A percentile compares a stretch with the other conserved stretches of the same genome.
Evolutionary conservation across 1,140 invertebrate species (phyloP).

Genomic region (Bombus consobrinus): DNA sequence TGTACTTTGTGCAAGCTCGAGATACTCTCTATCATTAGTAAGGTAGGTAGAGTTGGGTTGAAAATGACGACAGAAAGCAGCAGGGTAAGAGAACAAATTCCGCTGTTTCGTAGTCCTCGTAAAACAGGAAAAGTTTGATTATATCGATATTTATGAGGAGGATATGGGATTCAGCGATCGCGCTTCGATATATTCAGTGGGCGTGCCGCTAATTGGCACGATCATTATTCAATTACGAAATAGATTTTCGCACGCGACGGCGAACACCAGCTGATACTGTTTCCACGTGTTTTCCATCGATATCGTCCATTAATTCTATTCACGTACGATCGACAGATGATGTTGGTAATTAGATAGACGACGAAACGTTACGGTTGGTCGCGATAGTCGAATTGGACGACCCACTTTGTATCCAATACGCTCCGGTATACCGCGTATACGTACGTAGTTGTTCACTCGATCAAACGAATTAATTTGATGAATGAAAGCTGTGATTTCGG

Average conservation of each 20-base stretch:
- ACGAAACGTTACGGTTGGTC: constrained; percentile 14
- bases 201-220: neutral
- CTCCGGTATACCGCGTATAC: no score
- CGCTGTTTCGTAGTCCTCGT: no score
- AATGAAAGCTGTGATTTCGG: neutral
- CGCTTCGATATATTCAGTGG: neutral
- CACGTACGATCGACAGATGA: neutral
- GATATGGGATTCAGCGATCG: neutral
- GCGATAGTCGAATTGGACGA: constrained; percentile 23
- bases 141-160: neutral
- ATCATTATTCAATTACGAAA: constrained; percentile 12
- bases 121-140: neutral
- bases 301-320: constrained; percentile 11
- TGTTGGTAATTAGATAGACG: constrained; percentile 20
- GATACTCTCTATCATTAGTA: no score
- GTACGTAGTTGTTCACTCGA: neutral
- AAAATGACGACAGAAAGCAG: no score
- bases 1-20: no score
- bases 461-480: neutral
- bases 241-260: neutral
- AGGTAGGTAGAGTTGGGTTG: no score
- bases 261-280: neutral
- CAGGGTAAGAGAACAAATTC: neutral
- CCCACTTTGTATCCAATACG: neutral
- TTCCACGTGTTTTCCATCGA: constrained; percentile 8